Percentiles rank a stretch among this genome's conserved stretches.
Evolutionary conservation across 1,140 invertebrate species (phyloP).

Genomic region (Anastatus disparis): DNA sequence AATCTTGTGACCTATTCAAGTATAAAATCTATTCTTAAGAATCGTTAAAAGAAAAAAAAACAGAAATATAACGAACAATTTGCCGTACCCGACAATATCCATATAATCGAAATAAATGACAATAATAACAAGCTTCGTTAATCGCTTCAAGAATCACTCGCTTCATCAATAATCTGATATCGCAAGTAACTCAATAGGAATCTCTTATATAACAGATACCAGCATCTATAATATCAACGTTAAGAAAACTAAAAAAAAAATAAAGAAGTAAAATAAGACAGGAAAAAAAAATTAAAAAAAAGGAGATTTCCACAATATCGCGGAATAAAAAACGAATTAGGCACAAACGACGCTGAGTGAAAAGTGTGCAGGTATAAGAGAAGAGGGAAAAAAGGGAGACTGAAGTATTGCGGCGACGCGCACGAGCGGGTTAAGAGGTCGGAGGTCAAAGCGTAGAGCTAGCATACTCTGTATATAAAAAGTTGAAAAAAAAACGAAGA

Average conservation of each 20-base stretch:
- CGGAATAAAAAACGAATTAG: conserved; percentile 24
- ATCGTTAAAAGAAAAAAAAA: background rate
- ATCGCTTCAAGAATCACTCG: background rate
- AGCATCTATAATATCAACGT: too few relatives aligned
- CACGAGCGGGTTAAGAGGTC: conserved; percentile 18
- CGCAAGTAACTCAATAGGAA: too few relatives aligned
- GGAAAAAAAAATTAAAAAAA: background rate
- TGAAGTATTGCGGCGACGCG: conserved; percentile 27
- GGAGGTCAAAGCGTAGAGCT: conserved; percentile 1
- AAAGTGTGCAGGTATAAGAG: background rate
- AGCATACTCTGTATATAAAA: background rate
- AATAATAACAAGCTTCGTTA: background rate
- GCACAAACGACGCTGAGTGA: background rate
- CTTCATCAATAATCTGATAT: too few relatives aligned
- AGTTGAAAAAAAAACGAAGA: background rate
- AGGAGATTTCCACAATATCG: conserved; percentile 5
- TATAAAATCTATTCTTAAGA: too few relatives aligned
- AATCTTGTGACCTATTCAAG: too few relatives aligned
- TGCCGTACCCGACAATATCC: too few relatives aligned
- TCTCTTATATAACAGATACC: too few relatives aligned
- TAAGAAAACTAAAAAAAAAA: background rate
- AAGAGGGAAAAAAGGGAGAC: background rate
- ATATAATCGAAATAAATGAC: background rate
- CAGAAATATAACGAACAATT: background rate
- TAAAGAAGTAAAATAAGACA: background rate